These are phyloP conservation scores for Chloroceryle aenea DNA, from an alignment of 2,113 vertebrate species.

Conservation along the genomic window DNA sequence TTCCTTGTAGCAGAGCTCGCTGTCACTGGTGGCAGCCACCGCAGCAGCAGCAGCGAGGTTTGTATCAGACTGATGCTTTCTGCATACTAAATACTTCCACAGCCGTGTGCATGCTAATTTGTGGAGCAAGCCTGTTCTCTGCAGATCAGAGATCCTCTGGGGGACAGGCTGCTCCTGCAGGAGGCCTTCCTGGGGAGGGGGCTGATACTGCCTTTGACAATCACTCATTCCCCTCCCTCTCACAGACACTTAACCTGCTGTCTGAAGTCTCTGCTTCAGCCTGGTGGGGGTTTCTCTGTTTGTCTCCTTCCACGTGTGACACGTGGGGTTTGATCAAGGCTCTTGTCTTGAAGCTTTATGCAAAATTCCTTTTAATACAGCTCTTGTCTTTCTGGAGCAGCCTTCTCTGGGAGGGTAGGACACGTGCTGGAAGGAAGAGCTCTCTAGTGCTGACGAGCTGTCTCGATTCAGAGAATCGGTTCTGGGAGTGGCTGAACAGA, in stretches of 20 bases:
- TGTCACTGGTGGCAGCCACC: neutral
- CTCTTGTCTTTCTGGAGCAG: neutral
- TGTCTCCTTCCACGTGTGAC: neutral
- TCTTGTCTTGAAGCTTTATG: neutral
- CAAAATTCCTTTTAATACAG: neutral
- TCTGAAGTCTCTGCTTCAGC: neutral
- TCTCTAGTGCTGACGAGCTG: neutral
- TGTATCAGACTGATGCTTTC: neutral
- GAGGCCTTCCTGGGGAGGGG: neutral
- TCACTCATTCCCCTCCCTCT: neutral
- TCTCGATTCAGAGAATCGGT: neutral
- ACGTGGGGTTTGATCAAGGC: neutral
- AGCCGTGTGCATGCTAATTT: neutral
- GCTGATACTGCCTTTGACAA: neutral
- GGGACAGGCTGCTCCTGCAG: neutral
- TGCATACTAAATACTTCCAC: neutral
- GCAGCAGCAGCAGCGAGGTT: neutral
- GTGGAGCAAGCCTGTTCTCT: neutral
- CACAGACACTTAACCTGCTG: neutral
- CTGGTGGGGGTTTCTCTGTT: neutral
- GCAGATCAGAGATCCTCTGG: neutral
- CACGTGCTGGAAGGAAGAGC: neutral
- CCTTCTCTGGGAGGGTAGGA: neutral
- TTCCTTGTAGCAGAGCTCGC: neutral
- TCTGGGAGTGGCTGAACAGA: neutral